These are phyloP conservation scores for Drosophila silvestris DNA, from an alignment of 2,888 invertebrate species.

Conservation along the genomic window DNA sequence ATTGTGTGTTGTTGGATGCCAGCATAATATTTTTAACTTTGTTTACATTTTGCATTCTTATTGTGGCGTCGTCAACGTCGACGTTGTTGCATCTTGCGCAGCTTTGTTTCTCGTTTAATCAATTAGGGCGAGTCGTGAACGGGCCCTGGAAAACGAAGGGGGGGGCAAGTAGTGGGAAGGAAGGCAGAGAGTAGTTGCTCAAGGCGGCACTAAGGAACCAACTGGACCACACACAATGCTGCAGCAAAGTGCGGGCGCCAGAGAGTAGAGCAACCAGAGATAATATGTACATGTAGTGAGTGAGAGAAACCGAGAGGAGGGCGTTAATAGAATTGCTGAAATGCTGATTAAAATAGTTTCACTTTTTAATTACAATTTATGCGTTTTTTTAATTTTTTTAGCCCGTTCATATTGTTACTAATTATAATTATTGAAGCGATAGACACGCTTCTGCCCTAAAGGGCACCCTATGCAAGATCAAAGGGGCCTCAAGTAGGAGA, in stretches of 20 bases:
- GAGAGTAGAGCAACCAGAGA: slow-evolving; percentile 3
- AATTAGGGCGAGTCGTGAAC: slow-evolving; percentile 66
- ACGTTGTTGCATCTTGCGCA: slow-evolving; percentile 44
- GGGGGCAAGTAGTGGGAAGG: neutral
- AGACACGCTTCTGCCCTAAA: slow-evolving; percentile 7
- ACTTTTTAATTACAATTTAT: slow-evolving; percentile 80
- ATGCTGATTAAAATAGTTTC: slow-evolving; percentile 78
- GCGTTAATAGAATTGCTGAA: slow-evolving; percentile 77
- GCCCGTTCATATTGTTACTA: slow-evolving; percentile 56
- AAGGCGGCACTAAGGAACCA: slow-evolving; percentile 12
- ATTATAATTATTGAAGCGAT: slow-evolving; percentile 69
- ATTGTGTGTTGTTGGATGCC: slow-evolving; percentile 38
- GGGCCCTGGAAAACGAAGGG: slow-evolving; percentile 1
- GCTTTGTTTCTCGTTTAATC: slow-evolving; percentile 73
- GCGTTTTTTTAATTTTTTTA: slow-evolving; percentile 22
- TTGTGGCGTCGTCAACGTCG: slow-evolving; percentile 68
- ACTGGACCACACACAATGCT: slow-evolving; percentile 65
- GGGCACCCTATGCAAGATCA: slow-evolving; percentile 55
- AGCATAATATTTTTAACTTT: slow-evolving; percentile 78
- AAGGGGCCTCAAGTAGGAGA: slow-evolving; percentile 61
- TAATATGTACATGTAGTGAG: neutral
- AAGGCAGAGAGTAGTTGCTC: slow-evolving; percentile 11
- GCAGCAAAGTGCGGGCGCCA: slow-evolving; percentile 63
- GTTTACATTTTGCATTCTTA: slow-evolving; percentile 81
- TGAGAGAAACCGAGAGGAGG: neutral